A percentile compares a stretch with the other conserved stretches of the same genome.
Evolutionary conservation across 2,797 vertebrate genomes (phyloP).

Genomic region (Masticophis lateralis): DNA sequence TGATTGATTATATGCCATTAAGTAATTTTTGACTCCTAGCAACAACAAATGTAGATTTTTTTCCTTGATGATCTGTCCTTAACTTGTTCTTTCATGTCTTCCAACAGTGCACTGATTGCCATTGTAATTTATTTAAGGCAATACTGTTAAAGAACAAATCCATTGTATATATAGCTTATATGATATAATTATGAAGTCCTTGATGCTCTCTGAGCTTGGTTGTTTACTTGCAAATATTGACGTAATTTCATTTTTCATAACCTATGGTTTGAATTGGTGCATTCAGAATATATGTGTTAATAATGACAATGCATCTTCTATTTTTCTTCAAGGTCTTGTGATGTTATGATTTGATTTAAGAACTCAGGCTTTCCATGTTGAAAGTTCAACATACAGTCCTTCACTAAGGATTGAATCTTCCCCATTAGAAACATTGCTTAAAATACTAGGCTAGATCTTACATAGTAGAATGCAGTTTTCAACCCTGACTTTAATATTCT

Average conservation of each 20-base stretch:
- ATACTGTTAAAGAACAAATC: neutral
- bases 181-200: neutral
- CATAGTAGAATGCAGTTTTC: neutral
- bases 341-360: neutral
- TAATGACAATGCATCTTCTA: neutral
- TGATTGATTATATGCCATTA: neutral
- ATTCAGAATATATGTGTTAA: neutral
- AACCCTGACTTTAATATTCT: neutral
- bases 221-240: neutral
- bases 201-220: neutral
- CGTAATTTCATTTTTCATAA: neutral
- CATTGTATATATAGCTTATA: neutral
- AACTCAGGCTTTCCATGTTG: neutral
- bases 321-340: neutral
- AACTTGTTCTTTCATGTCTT: neutral
- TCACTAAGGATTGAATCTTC: neutral
- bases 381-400: neutral
- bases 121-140: neutral
- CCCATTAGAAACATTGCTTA: neutral
- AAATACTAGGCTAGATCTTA: neutral
- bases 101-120: neutral
- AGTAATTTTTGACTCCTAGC: neutral
- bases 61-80: neutral
- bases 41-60: neutral
- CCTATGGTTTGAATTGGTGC: neutral